These are phyloP conservation scores for Silurus aristotelis DNA, from an alignment of 2,797 vertebrate species.

Conservation along the genomic window DNA sequence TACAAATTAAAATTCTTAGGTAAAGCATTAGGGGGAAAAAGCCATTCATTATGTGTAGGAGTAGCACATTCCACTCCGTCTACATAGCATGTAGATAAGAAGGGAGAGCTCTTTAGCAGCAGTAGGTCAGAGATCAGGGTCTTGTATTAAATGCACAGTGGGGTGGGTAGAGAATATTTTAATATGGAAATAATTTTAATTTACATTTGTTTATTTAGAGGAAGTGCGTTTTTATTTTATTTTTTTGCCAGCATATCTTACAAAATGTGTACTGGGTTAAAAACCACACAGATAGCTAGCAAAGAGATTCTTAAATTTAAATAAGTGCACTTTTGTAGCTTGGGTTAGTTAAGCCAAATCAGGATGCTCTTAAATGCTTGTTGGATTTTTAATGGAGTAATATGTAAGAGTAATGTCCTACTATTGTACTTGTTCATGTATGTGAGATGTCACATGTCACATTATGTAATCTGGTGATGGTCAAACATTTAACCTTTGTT, in stretches of 20 bases:
- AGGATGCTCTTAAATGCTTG: neutral
- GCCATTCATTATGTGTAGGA: constrained; percentile 38
- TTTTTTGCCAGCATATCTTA: neutral
- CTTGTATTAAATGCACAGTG: constrained; percentile 36
- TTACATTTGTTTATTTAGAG: constrained; percentile 1
- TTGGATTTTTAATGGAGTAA: neutral
- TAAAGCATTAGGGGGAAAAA: constrained; percentile 13
- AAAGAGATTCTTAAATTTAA: neutral
- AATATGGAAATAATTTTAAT: constrained; percentile 5
- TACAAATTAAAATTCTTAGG: neutral
- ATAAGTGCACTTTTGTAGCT: neutral
- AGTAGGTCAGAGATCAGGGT: constrained; percentile 60
- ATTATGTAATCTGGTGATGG: constrained; percentile 51
- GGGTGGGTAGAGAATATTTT: constrained; percentile 11
- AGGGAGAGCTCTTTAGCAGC: constrained; percentile 55
- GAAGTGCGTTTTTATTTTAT: neutral
- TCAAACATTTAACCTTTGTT: neutral
- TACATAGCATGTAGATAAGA: constrained; percentile 63
- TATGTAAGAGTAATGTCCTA: constrained; percentile 1
- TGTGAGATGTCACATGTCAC: neutral
- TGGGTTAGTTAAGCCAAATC: neutral
- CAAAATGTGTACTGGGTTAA: neutral
- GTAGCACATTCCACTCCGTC: constrained; percentile 50
- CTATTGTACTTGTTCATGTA: neutral
- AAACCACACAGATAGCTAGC: neutral